phyloP scores from a whole-genome alignment of 2,888 invertebrate genomes.

The Cryptocephalus moraei region DNA sequence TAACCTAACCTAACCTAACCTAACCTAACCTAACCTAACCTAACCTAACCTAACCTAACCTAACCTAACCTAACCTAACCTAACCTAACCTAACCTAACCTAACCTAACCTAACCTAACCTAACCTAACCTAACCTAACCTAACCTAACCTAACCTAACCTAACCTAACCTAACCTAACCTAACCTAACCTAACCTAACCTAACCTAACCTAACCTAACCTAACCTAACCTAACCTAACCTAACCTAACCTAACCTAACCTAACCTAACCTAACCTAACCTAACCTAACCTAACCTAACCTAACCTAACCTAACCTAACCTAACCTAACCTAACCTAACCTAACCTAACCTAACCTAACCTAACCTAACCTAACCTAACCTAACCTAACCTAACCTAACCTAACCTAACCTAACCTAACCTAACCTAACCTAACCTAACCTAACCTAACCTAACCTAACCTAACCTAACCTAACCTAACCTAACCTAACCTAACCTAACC shows the following conservation, averaged over 20 bases:
- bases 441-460: constrained; percentile 13
- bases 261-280: constrained; percentile 5
- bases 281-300: constrained; percentile 6
- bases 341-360: constrained; percentile 5
- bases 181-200: constrained; percentile 3
- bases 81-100: constrained; percentile 4
- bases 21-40: constrained; percentile 3
- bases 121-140: constrained; percentile 4
- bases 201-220: constrained; percentile 7
- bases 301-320: constrained; percentile 6
- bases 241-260: constrained; percentile 5
- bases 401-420: constrained; percentile 6
- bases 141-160: constrained; percentile 6
- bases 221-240: constrained; percentile 5
- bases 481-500: constrained; percentile 14
- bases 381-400: constrained; percentile 5
- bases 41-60: constrained; percentile 4
- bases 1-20: constrained; percentile 15
- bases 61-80: constrained; percentile 2
- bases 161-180: constrained; percentile 3
- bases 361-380: constrained; percentile 6
- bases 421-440: constrained; percentile 6
- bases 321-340: constrained; percentile 6
- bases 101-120: constrained; percentile 4
- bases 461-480: constrained; percentile 14